Evolutionary conservation across 1,140 invertebrate genomes (phyloP).

Genomic region (Cheumatopsyche charites): DNA sequence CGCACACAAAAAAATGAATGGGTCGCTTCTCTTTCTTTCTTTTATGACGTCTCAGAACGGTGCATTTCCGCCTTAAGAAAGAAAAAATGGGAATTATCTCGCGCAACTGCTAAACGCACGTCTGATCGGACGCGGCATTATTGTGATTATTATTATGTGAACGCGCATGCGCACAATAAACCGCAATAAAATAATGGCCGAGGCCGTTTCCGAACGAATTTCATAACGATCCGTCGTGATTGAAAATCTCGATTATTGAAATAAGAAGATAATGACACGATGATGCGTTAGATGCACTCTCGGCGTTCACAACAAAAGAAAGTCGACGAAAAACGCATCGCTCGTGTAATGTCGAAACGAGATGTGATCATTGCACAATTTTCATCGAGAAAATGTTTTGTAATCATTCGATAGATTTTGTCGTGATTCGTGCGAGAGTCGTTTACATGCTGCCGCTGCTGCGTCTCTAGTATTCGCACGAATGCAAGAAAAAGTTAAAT

Average conservation of each 20-base stretch:
- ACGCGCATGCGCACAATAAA: constrained; percentile 6
- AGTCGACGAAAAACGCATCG: constrained; percentile 5
- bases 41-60: too few species aligned
- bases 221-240: constrained; percentile 24
- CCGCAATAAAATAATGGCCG: constrained; percentile 18
- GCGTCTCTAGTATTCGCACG: too few species aligned
- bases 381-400: too few species aligned
- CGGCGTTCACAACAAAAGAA: neutral
- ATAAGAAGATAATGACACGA: constrained; percentile 19
- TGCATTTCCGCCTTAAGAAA: neutral
- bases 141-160: constrained; percentile 1
- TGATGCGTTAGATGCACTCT: constrained; percentile 19
- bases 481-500: too few species aligned
- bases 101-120: constrained; percentile 16
- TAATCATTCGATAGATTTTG: too few species aligned
- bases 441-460: too few species aligned
- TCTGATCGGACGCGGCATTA: neutral
- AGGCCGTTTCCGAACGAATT: constrained; percentile 29
- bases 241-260: constrained; percentile 30
- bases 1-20: too few species aligned
- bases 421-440: too few species aligned
- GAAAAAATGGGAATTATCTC: neutral
- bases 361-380: too few species aligned
- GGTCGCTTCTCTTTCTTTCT: too few species aligned
- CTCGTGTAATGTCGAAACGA: neutral